Evolutionary conservation across 2,797 vertebrate genomes (phyloP).

Genomic region (Syngnathus acus): DNA sequence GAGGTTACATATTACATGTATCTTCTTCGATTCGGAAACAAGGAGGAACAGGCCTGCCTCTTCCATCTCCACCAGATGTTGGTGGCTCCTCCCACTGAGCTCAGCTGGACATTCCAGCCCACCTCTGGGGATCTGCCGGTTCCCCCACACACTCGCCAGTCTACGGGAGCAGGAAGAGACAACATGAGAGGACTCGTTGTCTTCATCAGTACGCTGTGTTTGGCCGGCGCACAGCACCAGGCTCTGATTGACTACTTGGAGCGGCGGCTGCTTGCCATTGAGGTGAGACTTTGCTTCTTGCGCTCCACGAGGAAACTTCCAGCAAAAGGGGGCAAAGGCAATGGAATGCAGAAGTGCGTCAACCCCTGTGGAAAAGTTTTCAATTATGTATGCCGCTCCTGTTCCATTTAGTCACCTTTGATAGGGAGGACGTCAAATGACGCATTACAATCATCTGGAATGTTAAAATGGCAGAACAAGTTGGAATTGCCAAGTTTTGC

Average conservation of each 20-base stretch:
- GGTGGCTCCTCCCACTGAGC: slow-evolving; percentile 68
- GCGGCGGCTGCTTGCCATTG: slow-evolving; percentile 82
- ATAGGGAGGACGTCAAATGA: not conserved
- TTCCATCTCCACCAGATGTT: slow-evolving; percentile 61
- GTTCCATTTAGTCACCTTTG: too few relatives aligned
- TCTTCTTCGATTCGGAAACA: too few relatives aligned
- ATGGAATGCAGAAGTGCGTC: slow-evolving; percentile 63
- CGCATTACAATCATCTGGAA: not conserved
- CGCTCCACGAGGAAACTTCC: slow-evolving; percentile 53
- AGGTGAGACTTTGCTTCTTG: slow-evolving; percentile 76
- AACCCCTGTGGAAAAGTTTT: slow-evolving; percentile 37
- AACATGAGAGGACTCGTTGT: slow-evolving; percentile 68
- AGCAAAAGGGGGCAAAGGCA: slow-evolving; percentile 42
- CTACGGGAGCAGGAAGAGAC: slow-evolving; percentile 26
- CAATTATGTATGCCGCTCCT: slow-evolving; percentile 1
- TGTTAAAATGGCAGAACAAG: not conserved
- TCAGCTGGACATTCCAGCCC: slow-evolving; percentile 74
- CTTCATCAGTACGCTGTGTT: slow-evolving; percentile 67
- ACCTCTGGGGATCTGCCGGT: slow-evolving; percentile 59
- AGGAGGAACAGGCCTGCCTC: slow-evolving; percentile 6
- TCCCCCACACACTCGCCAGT: slow-evolving; percentile 36
- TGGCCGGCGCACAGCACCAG: slow-evolving; percentile 77
- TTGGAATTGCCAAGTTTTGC: not conserved
- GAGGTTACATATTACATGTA: too few relatives aligned
- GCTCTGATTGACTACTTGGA: slow-evolving; percentile 94